Base-by-base conservation (phyloP, 30 jellyfish, hydroid and myxozoan genomes). In the Sanderia malayensis region DNA sequence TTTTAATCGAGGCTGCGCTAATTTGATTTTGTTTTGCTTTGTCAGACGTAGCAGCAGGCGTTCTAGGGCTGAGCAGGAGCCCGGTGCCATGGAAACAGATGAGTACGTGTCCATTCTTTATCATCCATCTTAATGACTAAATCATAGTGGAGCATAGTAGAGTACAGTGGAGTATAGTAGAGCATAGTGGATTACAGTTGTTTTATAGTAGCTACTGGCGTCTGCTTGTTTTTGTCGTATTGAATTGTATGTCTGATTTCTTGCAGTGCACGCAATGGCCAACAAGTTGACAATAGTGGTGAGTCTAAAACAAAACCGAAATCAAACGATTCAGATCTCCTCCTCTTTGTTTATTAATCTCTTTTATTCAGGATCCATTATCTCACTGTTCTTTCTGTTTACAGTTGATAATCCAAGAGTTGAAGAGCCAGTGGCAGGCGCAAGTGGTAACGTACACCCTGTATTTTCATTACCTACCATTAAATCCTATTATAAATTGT, bases 41-140 rank as follows among this genome's bases (percentile, higher is more conserved):
- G 23, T 21, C 52, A 68, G 86, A 33, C 77, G 95, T 61, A 68
- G 90, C 65, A 74, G 95, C 84, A 67, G 95, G 31, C 83, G 86
- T 31, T 82, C 95, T 67, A 74, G 95, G 90, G 95, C 95, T 45
- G 91, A 57, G 71, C 89, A 74, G 70, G 95, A 67, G 84, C 91
- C 95, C 57, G 19, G 84, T 22, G 61, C 27, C 29, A 85, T 85
- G 95, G 90, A 90, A 71, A 67, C 95, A 28, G 82, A 74, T 27
- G 94, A 82, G 94, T 82, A 61, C 60, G 94, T 82, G 0, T n/a
- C n/a, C n/a, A n/a, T n/a, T n/a, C n/a, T n/a, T n/a, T n/a, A n/a
- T n/a, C n/a, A n/a, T n/a, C n/a, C n/a, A n/a, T n/a, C n/a, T n/a
- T n/a, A n/a, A n/a, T n/a, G n/a, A n/a, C n/a, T n/a, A n/a, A n/a